Evolutionary conservation across 2,888 invertebrate genomes (phyloP), one percentile per base, ranked within the genome.

Genomic region (Dione juno): DNA sequence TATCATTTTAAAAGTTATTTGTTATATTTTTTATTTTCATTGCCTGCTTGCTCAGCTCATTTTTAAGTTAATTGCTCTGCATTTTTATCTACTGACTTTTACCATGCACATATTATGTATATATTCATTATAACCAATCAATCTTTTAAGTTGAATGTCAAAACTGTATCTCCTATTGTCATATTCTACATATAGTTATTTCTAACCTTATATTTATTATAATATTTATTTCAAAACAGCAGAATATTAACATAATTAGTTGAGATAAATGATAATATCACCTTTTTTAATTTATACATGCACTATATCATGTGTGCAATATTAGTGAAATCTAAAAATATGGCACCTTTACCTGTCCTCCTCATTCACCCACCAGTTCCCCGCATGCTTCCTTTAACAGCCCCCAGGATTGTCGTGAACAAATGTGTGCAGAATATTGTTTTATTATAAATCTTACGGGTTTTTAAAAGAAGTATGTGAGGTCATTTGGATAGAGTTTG

Each of bases 381-480:
- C 92, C 88, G 93, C 93, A 92, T 93, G 93, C 92, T 93, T 92
- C 92, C 92, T 93, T 93, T 92, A 92, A 92, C 85, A 86, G 88
- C 90, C 92, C 91, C 88, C 68, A 73, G 67, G 54, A 48, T 78
- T 84, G 81, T 82, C 81, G 83, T 84, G 45, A 61, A 37, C 57
- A 84, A 87, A 91, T 91, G 93, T 93, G 93, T 92, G 93, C 93
- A 92, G 92, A 93, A 93, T 92, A 91, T 86, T 79, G 88, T 89
- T 86, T 74, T 28, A 57, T 53, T 53, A 53, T 53, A 14, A 67
- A 69, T 85, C 81, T 85, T 87, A 88, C 86, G 90, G 91, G 91
- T 91, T 90, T 86, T 92, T 92, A 92, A 92, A 93, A 80, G 92
- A 90, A 92, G 92, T 92, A 88, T 92, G 92, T 89, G 88, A 85